phyloP scores from a whole-genome alignment of 2,797 vertebrate species.

The Spinus pinus region DNA sequence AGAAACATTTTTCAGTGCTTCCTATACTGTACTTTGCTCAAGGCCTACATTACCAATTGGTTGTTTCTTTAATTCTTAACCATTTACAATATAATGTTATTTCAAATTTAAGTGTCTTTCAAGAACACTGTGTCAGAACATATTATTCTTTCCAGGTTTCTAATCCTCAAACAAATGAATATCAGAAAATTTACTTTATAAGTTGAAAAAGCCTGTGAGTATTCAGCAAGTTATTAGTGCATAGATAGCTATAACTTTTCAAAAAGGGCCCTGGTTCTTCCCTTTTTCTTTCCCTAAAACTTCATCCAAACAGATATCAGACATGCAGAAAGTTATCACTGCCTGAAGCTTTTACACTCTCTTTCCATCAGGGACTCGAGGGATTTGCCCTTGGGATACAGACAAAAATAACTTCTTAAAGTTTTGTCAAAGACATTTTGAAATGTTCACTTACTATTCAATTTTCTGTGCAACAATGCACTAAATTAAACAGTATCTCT shows the following conservation, averaged over 20 bases:
- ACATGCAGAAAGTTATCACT: neutral
- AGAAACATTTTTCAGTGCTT: constrained; percentile 29
- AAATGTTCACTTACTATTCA: neutral
- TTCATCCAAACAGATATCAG: neutral
- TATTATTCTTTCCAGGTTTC: neutral
- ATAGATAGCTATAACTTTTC: neutral
- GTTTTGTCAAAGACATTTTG: neutral
- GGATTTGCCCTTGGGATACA: neutral
- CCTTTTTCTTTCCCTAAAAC: neutral
- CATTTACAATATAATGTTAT: constrained; percentile 12
- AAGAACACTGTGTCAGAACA: neutral
- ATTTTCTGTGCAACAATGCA: neutral
- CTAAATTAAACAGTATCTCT: neutral
- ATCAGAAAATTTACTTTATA: neutral
- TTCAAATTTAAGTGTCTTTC: constrained; percentile 11
- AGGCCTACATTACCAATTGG: constrained; percentile 26
- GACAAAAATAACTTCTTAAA: neutral
- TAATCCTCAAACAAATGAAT: neutral
- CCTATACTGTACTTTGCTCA: constrained; percentile 29
- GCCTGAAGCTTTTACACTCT: neutral
- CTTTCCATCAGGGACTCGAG: neutral
- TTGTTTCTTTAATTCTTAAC: constrained; percentile 42
- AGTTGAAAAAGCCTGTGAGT: neutral
- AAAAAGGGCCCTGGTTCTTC: neutral
- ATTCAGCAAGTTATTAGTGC: neutral